Conservation (phyloP, 2,113 vertebrate genomes). For the Indicator indicator region DNA sequence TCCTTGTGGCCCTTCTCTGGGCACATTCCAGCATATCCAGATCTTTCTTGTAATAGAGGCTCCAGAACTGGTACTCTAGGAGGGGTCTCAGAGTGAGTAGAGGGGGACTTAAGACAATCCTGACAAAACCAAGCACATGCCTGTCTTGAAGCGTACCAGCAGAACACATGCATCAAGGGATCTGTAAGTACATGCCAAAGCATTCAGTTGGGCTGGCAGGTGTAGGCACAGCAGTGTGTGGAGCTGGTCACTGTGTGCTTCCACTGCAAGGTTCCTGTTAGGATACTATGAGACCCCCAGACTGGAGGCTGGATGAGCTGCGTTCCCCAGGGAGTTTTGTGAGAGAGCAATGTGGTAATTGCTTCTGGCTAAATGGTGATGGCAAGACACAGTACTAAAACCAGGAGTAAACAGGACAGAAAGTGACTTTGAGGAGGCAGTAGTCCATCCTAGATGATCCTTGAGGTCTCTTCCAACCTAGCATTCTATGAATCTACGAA, state of each 20-base stretch:
- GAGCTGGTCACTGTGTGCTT: background rate
- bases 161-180: background rate
- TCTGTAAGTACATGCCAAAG: background rate
- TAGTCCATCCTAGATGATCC: too few relatives aligned
- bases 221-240: background rate
- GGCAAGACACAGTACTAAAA: background rate
- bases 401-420: background rate
- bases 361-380: background rate
- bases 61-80: too few relatives aligned
- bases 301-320: background rate
- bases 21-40: too few relatives aligned
- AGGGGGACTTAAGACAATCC: background rate
- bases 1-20: too few relatives aligned
- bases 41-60: too few relatives aligned
- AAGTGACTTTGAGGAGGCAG: background rate
- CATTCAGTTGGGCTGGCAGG: background rate
- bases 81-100: too few relatives aligned
- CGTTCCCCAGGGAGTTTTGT: background rate
- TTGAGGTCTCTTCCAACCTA: too few relatives aligned
- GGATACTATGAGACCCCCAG: background rate
- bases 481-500: too few relatives aligned
- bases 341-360: background rate
- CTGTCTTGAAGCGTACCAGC: background rate
- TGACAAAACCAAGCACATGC: background rate
- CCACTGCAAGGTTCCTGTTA: background rate